Evolutionary conservation across 2,888 invertebrate species (phyloP), one percentile per base, ranked within the genome.

Genomic region (Junonia oenone): DNA sequence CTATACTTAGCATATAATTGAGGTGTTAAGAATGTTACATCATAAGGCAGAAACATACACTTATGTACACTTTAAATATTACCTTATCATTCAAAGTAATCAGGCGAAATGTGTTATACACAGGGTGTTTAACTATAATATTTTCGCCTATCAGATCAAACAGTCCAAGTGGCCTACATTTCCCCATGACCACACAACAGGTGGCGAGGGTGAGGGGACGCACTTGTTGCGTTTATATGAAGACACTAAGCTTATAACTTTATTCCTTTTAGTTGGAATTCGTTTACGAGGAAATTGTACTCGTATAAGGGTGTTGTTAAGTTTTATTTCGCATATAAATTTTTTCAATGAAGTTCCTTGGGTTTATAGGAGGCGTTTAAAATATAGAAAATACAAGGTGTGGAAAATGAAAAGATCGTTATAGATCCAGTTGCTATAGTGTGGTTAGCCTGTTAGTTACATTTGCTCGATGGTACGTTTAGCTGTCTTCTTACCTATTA

Each of bases 151-250:
- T 48, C 51, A 43, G 43, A 51, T 51, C 47, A 51, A 40, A 55
- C 37, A 55, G 33, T 45, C 17, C 14, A 15, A 46, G 27, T 40
- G 40, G 49, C 45, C 45, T 17, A 17, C 31, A 15, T 40, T 55
- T 51, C 17, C 51, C 52, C 49, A 52, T 49, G 52, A 52, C 22
- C 45, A 38, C 51, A 51, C 59, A 59, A 59, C 59, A 59, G 59
- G 59, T 59, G 56, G 35, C 33, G 27, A 54, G 50, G 50, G 11
- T 43, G 22, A 51, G 47, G 59, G 59, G 59, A 31, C 19, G 29
- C 54, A 56, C 56, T 56, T 59, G 57, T 59, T 59, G 59, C 58
- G 45, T 49, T 54, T 26, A 27, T 17, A 11, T 26, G 22, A 49
- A 13, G 35, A 43, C 38, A 58, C 27, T 54, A 45, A 33, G n/a